Conservation (phyloP, 1,140 invertebrate genomes). For the Heliconius melpomene region DNA sequence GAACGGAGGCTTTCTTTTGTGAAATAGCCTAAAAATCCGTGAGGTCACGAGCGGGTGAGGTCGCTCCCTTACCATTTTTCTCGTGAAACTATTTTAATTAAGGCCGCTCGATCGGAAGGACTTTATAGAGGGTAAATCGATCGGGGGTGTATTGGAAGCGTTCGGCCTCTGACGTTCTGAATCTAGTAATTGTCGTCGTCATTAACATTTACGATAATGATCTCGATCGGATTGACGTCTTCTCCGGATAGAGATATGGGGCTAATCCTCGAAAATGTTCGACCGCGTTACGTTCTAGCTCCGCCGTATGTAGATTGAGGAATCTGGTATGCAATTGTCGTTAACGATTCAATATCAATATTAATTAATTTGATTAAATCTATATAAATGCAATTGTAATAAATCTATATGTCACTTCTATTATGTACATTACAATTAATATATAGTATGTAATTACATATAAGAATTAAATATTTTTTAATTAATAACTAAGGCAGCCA, state of each 20-base stretch:
- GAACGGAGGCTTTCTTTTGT: conserved; percentile 35
- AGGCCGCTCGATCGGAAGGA: conserved; percentile 65
- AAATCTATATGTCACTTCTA: too few species aligned
- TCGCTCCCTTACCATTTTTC: conserved; percentile 61
- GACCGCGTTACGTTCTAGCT: not conserved
- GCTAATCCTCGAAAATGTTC: conserved; percentile 54
- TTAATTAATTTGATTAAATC: conserved; percentile 14
- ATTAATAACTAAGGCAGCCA: too few species aligned
- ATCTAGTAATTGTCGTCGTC: conserved; percentile 69
- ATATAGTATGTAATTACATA: too few species aligned
- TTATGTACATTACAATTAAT: too few species aligned
- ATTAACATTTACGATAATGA: conserved; percentile 79
- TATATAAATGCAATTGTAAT: not conserved
- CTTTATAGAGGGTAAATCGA: conserved; percentile 69
- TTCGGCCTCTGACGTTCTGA: conserved; percentile 63
- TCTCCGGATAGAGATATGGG: conserved; percentile 56
- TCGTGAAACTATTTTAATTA: conserved; percentile 78
- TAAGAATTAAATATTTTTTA: too few species aligned
- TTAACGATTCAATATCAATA: conserved; percentile 20
- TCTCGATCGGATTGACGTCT: conserved; percentile 69
- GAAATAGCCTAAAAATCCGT: conserved; percentile 48
- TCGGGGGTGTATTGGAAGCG: conserved; percentile 69
- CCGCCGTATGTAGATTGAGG: conserved; percentile 34
- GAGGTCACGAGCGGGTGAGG: conserved; percentile 51
- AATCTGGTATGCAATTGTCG: conserved; percentile 27